phyloP scores from a whole-genome alignment of 2,797 vertebrate genomes.

The Malacoctenus gilli region DNA sequence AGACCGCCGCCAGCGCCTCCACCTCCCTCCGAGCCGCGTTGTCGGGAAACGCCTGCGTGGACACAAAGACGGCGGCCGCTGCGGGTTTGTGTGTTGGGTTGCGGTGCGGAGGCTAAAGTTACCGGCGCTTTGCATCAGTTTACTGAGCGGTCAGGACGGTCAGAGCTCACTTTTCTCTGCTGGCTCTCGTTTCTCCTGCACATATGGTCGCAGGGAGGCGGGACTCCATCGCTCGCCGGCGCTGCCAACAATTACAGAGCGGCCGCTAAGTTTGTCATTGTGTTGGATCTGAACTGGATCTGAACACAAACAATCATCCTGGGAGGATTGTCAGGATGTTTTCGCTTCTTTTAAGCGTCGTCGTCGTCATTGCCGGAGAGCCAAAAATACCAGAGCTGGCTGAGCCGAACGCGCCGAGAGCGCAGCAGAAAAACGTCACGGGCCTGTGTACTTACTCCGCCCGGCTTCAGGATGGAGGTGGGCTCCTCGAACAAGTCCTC shows the following conservation, averaged over 20 bases:
- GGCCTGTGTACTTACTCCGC: constrained; percentile 84
- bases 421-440: not conserved
- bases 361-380: not conserved
- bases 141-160: constrained; percentile 12
- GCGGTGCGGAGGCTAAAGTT: constrained; percentile 23
- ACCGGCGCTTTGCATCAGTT: constrained; percentile 29
- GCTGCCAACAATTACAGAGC: constrained; percentile 15
- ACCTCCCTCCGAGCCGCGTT: constrained; percentile 95
- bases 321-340: constrained; percentile 12
- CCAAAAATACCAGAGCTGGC: constrained; percentile 13
- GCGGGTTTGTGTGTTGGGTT: constrained; percentile 28
- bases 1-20: constrained; percentile 90
- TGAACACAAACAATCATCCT: constrained; percentile 12
- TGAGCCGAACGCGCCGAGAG: not conserved
- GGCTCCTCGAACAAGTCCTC: constrained; percentile 95
- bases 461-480: constrained; percentile 89
- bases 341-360: constrained; percentile 8
- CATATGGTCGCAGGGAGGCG: constrained; percentile 19
- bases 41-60: constrained; percentile 91
- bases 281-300: constrained; percentile 6
- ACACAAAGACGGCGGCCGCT: constrained; percentile 28
- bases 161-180: constrained; percentile 19
- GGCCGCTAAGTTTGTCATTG: not conserved
- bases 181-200: constrained; percentile 32
- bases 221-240: constrained; percentile 4